Evolutionary conservation across 2,888 invertebrate species (phyloP), one percentile per base, ranked within the genome.

Genomic region (Drosophila borealis): DNA sequence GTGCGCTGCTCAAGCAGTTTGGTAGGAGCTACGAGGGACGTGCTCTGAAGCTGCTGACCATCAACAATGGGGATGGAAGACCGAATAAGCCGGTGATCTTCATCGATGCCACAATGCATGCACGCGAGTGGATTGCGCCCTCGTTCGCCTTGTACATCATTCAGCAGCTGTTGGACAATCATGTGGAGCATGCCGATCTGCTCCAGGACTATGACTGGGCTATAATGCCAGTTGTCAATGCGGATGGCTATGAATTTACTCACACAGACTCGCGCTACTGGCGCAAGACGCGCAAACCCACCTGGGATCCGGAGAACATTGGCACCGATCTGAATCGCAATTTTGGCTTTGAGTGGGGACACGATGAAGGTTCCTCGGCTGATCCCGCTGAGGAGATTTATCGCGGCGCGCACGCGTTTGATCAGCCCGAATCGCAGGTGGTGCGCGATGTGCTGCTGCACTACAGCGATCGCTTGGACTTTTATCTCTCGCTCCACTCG

Each of bases 401-500:
- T 82, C 93, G 93, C 2, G 96, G 96, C 0, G 83, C 91, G 0
- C 80, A 86, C 4, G 86, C 95, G 4, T 95, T 95, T 90, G 95
- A 95, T 1, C 95, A 96, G 91, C 91, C 93, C 0, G 96, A 96
- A 91, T 94, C 94, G 34, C 93, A 94, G 59, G 92, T 96, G 5
- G 51, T 89, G 0, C 92, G 94, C 0, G 93, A 94, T 57, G 93
- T 95, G 56, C 82, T 96, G 10, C 75, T 93, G 0, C 90, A 93
- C 4, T 90, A 94, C 36, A 92, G 93, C 0, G 82, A 65, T 29
- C 81, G 83, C 2, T 66, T 86, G 37, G 94, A 94, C 54, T 91
- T 95, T 46, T 97, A 96, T 89, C 85, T 97, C 1, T 94, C 95
- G 0, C 93, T 97, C 74, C 97, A 97, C 89, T 95, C 96, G 25